phyloP scores from a whole-genome alignment of 2,113 vertebrate genomes.

The Chloropsis hardwickii region DNA sequence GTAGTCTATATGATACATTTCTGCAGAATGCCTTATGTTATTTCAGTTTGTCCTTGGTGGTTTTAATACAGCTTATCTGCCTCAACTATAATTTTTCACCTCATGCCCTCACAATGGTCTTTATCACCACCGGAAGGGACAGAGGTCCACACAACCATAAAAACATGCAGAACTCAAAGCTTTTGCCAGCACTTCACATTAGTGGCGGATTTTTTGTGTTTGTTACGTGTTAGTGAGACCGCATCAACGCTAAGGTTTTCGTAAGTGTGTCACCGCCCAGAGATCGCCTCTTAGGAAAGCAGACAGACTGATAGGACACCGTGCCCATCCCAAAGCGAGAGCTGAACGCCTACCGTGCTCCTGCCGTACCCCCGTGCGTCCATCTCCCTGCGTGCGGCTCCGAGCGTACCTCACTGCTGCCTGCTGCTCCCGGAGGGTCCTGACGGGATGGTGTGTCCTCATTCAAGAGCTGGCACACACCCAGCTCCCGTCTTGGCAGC shows the following conservation, averaged over 20 bases:
- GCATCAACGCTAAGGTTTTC: background rate
- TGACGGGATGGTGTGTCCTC: background rate
- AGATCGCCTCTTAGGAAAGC: background rate
- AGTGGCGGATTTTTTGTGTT: background rate
- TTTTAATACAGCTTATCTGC: background rate
- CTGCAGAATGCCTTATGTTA: background rate
- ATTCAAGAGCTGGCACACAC: background rate
- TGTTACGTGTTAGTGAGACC: background rate
- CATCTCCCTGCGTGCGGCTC: background rate
- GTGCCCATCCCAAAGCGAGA: background rate
- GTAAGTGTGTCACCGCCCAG: background rate
- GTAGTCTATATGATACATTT: background rate
- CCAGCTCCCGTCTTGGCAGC: background rate
- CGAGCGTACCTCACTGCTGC: accelerated
- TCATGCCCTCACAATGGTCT: background rate
- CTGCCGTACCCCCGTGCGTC: accelerated
- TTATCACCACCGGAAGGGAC: background rate
- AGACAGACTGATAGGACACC: background rate
- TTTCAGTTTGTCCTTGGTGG: background rate
- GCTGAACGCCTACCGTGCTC: background rate
- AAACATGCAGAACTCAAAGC: background rate
- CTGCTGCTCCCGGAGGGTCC: background rate
- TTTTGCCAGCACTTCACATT: background rate
- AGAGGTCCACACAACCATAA: background rate
- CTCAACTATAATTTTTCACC: background rate